Evolutionary conservation across 2,797 vertebrate species (phyloP), one percentile per base, ranked within the genome.

Genomic region (Liparis tanakae): DNA sequence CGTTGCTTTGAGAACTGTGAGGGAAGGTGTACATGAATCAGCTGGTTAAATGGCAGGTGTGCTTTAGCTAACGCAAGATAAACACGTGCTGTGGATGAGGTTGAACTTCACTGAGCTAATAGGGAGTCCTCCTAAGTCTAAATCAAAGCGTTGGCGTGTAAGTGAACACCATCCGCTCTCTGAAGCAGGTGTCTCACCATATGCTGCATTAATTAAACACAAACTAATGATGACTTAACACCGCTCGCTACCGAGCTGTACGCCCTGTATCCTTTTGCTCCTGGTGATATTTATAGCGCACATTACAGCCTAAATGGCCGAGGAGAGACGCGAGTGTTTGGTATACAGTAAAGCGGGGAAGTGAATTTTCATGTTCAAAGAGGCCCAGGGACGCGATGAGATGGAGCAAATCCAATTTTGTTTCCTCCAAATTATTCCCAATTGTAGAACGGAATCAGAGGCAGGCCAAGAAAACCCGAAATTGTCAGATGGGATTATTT

Each of bases 161-260:
- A 73, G 64, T 72, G 58, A 71, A 77, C 56, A 65, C 30, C 61
- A 60, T 41, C 56, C 51, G 50, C 53, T 82, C 74, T 85, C 76
- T 7, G 64, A 82, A 85, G 85, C 91, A 93, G 91, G 89, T 92
- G 91, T 87, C 71, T 69, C 5, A 69, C 83, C 91, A 93, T 93
- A 89, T 93, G 92, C 83, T 89, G 84, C 73, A 81, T 84, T 85
- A 88, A 88, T 91, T 90, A 87, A 80, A 87, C 70, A 79, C 80
- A 89, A 89, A 63, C 86, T 77, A 88, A 76, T 76, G 79, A 92
- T 84, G 90, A 91, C 84, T 89, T 79, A 84, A 76, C 78, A 74
- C 72, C 5, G 20, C 72, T 88, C 62, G 46, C 90, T 87, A 82
- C 76, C 60, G 74, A 64, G 77, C 79, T 83, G 72, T 54, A 53